These are phyloP conservation scores for Sarcophilus harrisii DNA, from an alignment of 2,797 vertebrate species.

Conservation along the genomic window DNA sequence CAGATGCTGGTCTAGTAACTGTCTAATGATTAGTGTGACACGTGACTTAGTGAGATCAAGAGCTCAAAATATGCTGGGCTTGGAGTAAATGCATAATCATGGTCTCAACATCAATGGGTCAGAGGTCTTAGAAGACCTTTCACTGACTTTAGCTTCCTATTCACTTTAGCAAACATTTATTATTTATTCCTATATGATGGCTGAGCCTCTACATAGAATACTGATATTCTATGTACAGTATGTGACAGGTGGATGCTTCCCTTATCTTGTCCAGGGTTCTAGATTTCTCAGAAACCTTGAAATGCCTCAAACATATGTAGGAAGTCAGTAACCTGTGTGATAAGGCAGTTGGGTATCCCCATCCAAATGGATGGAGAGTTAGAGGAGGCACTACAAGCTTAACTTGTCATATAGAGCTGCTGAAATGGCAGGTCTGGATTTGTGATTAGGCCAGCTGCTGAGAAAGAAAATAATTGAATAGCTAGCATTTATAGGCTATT, in stretches of 20 bases:
- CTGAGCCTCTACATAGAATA: neutral
- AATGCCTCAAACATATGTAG: neutral
- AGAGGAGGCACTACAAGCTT: neutral
- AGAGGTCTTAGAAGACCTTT: neutral
- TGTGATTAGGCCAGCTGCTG: neutral
- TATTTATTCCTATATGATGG: neutral
- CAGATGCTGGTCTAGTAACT: neutral
- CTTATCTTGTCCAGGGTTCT: neutral
- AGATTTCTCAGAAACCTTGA: neutral
- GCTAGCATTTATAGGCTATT: neutral
- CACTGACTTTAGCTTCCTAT: neutral
- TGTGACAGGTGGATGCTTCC: neutral
- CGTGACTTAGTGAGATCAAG: neutral
- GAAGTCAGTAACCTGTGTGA: neutral
- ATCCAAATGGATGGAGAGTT: neutral
- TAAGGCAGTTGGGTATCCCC: neutral
- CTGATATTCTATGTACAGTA: neutral
- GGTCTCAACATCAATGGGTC: neutral
- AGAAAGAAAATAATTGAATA: neutral
- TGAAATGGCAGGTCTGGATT: neutral
- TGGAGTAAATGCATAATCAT: neutral
- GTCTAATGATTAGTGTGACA: neutral
- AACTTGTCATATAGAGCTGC: neutral
- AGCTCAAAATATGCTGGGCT: neutral
- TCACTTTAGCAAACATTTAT: neutral